phyloP scores from a whole-genome alignment of 1,140 invertebrate species.

The Oedothorax gibbosus region DNA sequence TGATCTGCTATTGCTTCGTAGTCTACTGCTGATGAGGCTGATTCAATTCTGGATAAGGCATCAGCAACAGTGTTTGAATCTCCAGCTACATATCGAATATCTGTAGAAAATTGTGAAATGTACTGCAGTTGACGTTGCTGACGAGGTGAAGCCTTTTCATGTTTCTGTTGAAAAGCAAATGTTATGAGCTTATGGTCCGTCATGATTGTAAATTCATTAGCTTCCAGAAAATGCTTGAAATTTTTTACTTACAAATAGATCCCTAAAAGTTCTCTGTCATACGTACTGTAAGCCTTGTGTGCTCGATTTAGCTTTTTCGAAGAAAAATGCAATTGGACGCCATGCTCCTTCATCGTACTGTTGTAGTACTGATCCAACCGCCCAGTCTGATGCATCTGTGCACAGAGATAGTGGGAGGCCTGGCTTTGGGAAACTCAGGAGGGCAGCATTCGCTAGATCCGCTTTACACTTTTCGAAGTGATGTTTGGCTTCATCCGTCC shows the following conservation, averaged over 20 bases:
- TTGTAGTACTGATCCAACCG: conserved; percentile 60
- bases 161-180: conserved; percentile 21
- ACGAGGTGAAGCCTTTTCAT: conserved; percentile 34
- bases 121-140: conserved; percentile 65
- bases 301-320: conserved; percentile 55
- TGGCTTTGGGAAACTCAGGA: neutral
- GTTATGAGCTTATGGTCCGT: conserved; percentile 66
- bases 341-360: conserved; percentile 40
- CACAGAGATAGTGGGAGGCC: conserved; percentile 47
- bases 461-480: conserved; percentile 69
- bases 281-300: conserved; percentile 61
- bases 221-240: conserved; percentile 66
- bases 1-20: conserved; percentile 27
- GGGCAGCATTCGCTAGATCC: conserved; percentile 60
- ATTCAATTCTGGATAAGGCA: conserved; percentile 27
- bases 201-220: conserved; percentile 63
- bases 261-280: conserved; percentile 64
- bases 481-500: conserved; percentile 58
- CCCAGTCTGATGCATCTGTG: conserved; percentile 58
- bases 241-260: conserved; percentile 64
- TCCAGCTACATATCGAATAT: conserved; percentile 68
- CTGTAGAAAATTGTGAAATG: conserved; percentile 67
- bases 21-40: neutral
- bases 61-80: conserved; percentile 65
- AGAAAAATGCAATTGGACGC: conserved; percentile 62